Evolutionary conservation across 2,113 vertebrate species (phyloP).

Genomic region (Anarrhichthys ocellatus): DNA sequence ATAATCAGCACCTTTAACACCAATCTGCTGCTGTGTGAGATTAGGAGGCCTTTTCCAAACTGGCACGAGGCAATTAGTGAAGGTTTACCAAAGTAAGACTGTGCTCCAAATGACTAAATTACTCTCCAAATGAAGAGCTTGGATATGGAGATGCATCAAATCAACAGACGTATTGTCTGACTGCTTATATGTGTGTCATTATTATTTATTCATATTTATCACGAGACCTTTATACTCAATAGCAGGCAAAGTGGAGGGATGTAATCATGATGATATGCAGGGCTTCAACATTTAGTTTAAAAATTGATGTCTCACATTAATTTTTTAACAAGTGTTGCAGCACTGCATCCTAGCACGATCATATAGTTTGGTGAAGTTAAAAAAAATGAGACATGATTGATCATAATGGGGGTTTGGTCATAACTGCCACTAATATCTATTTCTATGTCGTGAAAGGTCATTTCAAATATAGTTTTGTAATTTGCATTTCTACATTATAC

Average conservation of each 20-base stretch:
- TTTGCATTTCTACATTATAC: neutral
- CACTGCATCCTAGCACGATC: neutral
- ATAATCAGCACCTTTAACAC: slow-evolving; percentile 1
- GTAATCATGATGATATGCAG: neutral
- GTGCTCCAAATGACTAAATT: neutral
- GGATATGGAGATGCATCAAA: neutral
- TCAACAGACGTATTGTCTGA: neutral
- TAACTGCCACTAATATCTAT: neutral
- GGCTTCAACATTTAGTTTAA: neutral
- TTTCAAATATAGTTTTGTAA: slow-evolving; percentile 17
- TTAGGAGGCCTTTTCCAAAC: slow-evolving; percentile 18
- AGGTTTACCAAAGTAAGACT: neutral
- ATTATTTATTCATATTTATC: neutral
- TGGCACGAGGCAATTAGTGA: neutral
- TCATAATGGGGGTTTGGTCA: neutral
- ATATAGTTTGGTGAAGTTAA: neutral
- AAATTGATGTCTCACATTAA: neutral
- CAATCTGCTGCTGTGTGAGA: neutral
- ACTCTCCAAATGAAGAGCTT: neutral
- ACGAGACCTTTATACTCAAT: neutral
- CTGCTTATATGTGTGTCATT: neutral
- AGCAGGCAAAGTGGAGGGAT: neutral
- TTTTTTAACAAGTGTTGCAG: neutral
- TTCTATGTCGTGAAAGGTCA: neutral
- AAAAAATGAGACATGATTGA: neutral